phyloP scores from a whole-genome alignment of 1,140 invertebrate genomes.

The Rhagoletis pomonella region DNA sequence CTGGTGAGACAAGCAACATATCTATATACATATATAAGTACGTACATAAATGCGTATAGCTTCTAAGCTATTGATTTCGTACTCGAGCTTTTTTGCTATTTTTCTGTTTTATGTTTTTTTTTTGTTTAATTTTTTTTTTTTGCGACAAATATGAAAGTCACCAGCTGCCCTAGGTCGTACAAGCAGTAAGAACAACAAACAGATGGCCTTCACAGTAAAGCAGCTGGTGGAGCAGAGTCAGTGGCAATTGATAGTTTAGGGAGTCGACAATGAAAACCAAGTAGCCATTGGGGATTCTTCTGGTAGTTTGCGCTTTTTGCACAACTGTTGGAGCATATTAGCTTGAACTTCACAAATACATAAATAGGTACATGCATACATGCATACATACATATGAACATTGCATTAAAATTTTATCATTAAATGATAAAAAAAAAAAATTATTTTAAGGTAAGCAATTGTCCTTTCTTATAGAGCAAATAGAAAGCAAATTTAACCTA shows the following conservation, averaged over 20 bases:
- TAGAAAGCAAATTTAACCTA: too few species aligned
- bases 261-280: slow-evolving; percentile 3
- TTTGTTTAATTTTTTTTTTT: background rate
- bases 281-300: slow-evolving; percentile 25
- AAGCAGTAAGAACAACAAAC: background rate
- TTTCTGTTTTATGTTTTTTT: background rate
- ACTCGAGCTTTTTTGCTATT: background rate
- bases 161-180: background rate
- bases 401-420: too few species aligned
- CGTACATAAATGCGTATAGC: background rate
- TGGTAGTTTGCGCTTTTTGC: background rate
- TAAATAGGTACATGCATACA: too few species aligned
- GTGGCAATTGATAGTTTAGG: slow-evolving; percentile 33
- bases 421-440: too few species aligned
- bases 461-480: too few species aligned
- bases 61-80: slow-evolving; percentile 37
- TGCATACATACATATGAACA: too few species aligned
- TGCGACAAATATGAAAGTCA: slow-evolving; percentile 33
- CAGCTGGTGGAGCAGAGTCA: background rate
- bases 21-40: background rate
- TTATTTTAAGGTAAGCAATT: too few species aligned
- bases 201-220: background rate
- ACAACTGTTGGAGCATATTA: too few species aligned
- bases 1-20: background rate
- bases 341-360: too few species aligned